Evolutionary conservation across 1,140 invertebrate species (phyloP), one percentile per base, ranked within the genome.

Genomic region (Brachionus plicatilis): DNA sequence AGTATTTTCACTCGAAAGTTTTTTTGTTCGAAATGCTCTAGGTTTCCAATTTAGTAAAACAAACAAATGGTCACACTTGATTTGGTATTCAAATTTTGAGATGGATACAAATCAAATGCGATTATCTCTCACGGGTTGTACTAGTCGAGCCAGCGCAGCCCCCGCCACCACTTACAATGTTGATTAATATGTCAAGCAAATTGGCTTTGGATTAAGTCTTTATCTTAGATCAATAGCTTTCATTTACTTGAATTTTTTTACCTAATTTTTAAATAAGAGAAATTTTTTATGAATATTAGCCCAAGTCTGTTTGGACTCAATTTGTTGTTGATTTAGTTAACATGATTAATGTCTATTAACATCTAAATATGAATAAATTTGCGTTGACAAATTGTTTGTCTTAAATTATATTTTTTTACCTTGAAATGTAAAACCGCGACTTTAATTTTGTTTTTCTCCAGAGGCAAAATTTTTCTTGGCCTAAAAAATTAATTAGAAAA

Each of bases 11-110:
- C 66, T 37, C 4, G 33, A 41, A 41, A 7, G 27, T 37, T 33
- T 68, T 68, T 68, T 11, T 68, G 20, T n/a, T 68, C 33, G 17
- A 68, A 68, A 41, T 33, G 27, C 33, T 33, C 33, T 33, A 41
- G 66, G 66, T 72, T 72, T 20, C 17, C 9, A 72, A 41, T 41
- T 72, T 43, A 72, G 17, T 72, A 72, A 72, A 72, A 20, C 33
- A 72, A 72, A 68, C 27, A 41, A 68, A 41, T 72, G 68, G 68
- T 72, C 68, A 72, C 68, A 72, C 68, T 72, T 72, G 68, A 72
- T 72, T 72, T 72, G 68, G 68, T 72, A 72, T 72, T 72, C 68
- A 43, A 17, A 43, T 43, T 41, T 29, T 11, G n/a, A 43, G 9
- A 68, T 33, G 17, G 17, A 68, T 33, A 68, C 66, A 41, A 68